Base-by-base conservation (phyloP, 2,888 invertebrate species). In the Drosophila affinis region DNA sequence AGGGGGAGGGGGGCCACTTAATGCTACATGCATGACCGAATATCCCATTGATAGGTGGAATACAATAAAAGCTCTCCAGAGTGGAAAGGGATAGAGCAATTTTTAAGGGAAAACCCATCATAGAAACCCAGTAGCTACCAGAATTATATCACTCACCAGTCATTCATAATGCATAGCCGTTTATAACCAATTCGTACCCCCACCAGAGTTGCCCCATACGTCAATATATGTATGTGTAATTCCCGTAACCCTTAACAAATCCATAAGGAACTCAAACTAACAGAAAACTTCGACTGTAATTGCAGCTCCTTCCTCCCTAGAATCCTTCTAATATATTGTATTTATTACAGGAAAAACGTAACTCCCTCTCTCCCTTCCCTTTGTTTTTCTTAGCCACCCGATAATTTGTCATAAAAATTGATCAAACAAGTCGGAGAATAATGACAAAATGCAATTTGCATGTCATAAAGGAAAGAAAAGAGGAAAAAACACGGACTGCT, bases 351-450 rank as follows among this genome's bases (percentile, higher is more conserved):
- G 2, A 34, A 34, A 48, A 65, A 39, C 14, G 14, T 45, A 3
- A 3, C 21, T 21, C 21, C 21, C 21, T 21, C n/a, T n/a, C n/a
- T 24, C 29, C 9, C 29, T 69, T 57, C 34, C 48, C 34, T 71
- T 63, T 52, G 57, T 57, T 74, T 61, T 46, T 58, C 24, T 49
- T 14, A 39, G 14, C 14, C 39, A 39, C 5, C 39, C 59, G 78
- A 76, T 85, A 89, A 87, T 86, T 89, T 85, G 82, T 79, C 79
- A 81, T 83, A 77, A 85, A 89, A 87, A 88, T 89, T 89, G 89
- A 88, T 88, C 87, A 89, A 88, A 89, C 88, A 89, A 87, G 63
- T 71, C 72, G 7, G n/a, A 7, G 70, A 73, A 75, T 68, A 88
- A 79, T 75, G 79, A 77, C 75, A 72, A 79, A 87, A 79, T 85